Base-by-base conservation (phyloP, 2,797 vertebrate species). In the Toxotes lorentzi region DNA sequence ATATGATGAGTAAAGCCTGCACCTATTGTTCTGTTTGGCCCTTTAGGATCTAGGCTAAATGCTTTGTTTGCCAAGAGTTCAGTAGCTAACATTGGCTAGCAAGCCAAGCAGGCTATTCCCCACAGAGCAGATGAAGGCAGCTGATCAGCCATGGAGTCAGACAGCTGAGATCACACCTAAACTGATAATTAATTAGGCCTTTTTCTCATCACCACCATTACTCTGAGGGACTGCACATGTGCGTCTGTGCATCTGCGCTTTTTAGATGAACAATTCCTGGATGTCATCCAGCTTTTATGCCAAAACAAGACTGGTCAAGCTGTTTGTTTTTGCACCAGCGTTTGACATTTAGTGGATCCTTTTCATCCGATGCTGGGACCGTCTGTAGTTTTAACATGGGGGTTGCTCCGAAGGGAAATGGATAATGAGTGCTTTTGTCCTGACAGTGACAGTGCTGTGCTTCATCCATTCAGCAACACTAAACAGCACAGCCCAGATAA, bases 341-440 rank as follows among this genome's bases (percentile, higher is more conserved):
- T 72, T 82, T 89, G 87, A 92, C 87, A 88, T 90, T 89, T 84
- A 60, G 69, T 73, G 84, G 74, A 51, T 48, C 57, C 59, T 76
- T 84, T 83, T 84, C 58, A 71, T 83, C 70, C 74, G 21, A 4
- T 14, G 68, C 54, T 5, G 59, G 69, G 67, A 34, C 67, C 7
- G 62, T 79, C 72, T 73, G 79, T 34, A 17, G 45, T 59, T 82
- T 59, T 38, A 71, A 50, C 63, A 19, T 1, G 8, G 58, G 76
- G 13, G 63, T 17, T 72, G 48, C 69, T 86, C 87, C 38, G 35
- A 24, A 35, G 77, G 82, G 83, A 86, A 73, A 64, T 35, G 81
- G 84, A 88, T 89, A 90, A 91, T 78, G 76, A 91, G 69, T 17
- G 35, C 73, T 79, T 88, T 91, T 79, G 83, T 87, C 48, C 76